Conservation (phyloP, 2,888 invertebrate species). For the Ectemnius cavifrons region DNA sequence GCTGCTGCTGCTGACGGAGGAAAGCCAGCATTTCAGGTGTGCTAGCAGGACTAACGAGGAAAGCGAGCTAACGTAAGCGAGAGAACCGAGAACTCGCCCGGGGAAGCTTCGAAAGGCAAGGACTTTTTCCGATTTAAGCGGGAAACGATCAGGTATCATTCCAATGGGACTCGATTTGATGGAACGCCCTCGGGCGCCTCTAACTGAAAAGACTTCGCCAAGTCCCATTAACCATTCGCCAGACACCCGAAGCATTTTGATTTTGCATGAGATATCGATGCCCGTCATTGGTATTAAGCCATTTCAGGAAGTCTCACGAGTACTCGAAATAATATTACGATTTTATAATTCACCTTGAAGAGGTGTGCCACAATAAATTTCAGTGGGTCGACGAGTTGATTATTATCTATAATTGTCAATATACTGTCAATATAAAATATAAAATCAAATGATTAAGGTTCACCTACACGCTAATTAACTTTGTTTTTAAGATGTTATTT, state of each 20-base stretch:
- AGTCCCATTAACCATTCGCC: constrained; percentile 35
- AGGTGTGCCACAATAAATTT: too few species aligned
- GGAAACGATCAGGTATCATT: constrained; percentile 24
- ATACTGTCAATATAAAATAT: too few species aligned
- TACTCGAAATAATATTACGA: too few species aligned
- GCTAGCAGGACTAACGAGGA: neutral
- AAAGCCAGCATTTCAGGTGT: neutral
- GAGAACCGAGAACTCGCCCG: neutral
- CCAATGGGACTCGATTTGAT: constrained; percentile 10
- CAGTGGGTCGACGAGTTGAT: too few species aligned
- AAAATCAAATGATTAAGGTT: too few species aligned
- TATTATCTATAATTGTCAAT: too few species aligned
- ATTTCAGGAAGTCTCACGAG: too few species aligned
- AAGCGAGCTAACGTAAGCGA: neutral
- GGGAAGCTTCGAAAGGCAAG: too few species aligned
- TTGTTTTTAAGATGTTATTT: too few species aligned
- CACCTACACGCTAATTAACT: too few species aligned
- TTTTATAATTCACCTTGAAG: too few species aligned
- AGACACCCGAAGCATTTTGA: constrained; percentile 27
- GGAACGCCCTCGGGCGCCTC: neutral
- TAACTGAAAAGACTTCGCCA: constrained; percentile 13
- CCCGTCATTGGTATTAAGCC: neutral
- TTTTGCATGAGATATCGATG: constrained; percentile 24
- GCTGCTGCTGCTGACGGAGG: too few species aligned
- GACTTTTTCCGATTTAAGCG: constrained; percentile 30